Percentiles rank a stretch among this genome's conserved stretches.
Evolutionary conservation across 2,888 invertebrate species (phyloP).

Genomic region (Siphlonurus alternatus): DNA sequence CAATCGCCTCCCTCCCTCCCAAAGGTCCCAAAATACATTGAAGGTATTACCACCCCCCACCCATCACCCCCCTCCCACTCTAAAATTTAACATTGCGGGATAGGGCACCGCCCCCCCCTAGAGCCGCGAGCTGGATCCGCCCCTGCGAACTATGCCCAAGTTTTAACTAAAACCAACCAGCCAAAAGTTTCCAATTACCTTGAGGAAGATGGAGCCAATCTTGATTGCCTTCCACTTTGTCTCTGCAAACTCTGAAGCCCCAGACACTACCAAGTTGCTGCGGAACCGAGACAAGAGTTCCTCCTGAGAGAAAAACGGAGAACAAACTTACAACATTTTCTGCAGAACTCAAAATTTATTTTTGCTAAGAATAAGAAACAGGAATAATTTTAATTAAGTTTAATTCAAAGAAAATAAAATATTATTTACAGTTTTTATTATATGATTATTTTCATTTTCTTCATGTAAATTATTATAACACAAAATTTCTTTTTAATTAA

Average conservation of each 20-base stretch:
- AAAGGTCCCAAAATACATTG: too few species aligned
- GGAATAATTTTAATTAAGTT: background rate
- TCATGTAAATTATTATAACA: background rate
- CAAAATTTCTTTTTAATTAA: conserved; percentile 1
- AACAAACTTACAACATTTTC: background rate
- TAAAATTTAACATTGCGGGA: too few species aligned
- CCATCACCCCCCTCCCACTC: too few species aligned
- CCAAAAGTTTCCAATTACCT: too few species aligned
- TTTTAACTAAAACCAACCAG: too few species aligned
- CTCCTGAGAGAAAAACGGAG: conserved; percentile 21
- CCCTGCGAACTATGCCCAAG: too few species aligned
- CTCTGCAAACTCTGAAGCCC: conserved; percentile 56
- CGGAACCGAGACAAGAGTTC: conserved; percentile 64
- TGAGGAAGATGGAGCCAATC: conserved; percentile 46
- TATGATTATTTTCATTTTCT: too few species aligned
- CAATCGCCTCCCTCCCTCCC: too few species aligned
- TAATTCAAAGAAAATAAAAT: background rate
- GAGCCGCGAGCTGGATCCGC: too few species aligned
- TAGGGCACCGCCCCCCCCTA: too few species aligned
- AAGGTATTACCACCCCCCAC: too few species aligned
- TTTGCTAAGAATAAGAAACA: background rate
- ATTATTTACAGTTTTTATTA: too few species aligned
- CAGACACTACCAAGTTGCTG: conserved; percentile 73
- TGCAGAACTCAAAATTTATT: background rate
- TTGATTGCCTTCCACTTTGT: conserved; percentile 45